phyloP scores from a whole-genome alignment of 2,113 vertebrate species.

The Anser cygnoides region DNA sequence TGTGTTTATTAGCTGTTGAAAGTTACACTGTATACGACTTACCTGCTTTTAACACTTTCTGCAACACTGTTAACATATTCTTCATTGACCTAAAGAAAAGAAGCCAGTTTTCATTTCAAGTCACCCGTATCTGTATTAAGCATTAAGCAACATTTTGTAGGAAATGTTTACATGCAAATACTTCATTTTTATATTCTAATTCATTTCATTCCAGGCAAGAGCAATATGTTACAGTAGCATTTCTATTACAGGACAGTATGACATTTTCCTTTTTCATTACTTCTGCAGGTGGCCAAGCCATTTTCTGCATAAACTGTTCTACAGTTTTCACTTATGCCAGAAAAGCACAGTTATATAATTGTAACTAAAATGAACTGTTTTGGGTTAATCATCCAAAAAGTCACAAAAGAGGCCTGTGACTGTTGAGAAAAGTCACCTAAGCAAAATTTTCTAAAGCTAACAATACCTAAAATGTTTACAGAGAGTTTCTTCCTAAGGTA shows the following conservation, averaged over 20 bases:
- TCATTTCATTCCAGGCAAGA: neutral
- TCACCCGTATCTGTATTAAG: neutral
- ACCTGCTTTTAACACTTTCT: constrained; percentile 79
- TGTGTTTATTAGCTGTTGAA: neutral
- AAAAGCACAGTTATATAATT: neutral
- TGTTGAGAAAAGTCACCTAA: constrained; percentile 4
- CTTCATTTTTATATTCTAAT: neutral
- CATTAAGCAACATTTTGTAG: neutral
- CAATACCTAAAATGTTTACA: neutral
- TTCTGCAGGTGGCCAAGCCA: neutral
- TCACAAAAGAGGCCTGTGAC: neutral
- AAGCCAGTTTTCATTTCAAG: neutral
- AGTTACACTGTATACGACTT: constrained; percentile 46
- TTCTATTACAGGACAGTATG: neutral
- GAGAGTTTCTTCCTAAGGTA: neutral
- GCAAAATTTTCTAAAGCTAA: neutral
- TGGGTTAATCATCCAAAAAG: neutral
- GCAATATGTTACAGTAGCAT: neutral
- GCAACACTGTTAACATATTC: constrained; percentile 78
- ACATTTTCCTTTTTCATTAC: neutral
- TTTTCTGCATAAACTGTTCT: neutral
- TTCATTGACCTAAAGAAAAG: constrained; percentile 76
- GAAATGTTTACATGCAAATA: neutral
- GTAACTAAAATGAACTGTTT: neutral
- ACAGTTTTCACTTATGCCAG: neutral